Percentiles rank a stretch among this genome's conserved stretches.
Conservation (phyloP, 2,797 vertebrate genomes). For the Spatula clypeata region DNA sequence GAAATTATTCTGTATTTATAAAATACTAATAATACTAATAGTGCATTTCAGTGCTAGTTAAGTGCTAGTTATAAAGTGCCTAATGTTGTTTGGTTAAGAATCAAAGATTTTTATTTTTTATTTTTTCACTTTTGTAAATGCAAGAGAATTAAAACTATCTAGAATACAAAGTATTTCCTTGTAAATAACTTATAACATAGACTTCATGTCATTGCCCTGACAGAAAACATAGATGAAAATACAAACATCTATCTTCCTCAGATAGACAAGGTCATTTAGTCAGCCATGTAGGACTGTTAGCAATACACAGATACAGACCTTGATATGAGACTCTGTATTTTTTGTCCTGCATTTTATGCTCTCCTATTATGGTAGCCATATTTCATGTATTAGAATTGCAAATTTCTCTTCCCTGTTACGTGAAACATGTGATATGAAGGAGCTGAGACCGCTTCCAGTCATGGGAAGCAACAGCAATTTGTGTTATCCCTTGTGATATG, state of each 20-base stretch:
- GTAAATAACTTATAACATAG: not conserved
- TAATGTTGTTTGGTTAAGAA: not conserved
- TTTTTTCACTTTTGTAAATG: not conserved
- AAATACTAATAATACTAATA: not conserved
- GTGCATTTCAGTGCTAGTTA: not conserved
- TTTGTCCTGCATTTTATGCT: not conserved
- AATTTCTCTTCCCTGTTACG: not conserved
- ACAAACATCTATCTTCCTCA: not conserved
- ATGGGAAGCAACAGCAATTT: not conserved
- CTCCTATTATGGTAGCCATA: not conserved
- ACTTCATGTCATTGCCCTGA: not conserved
- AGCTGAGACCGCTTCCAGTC: accelerated
- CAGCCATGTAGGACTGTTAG: not conserved
- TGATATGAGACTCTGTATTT: not conserved
- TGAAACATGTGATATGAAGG: not conserved
- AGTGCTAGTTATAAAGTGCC: not conserved
- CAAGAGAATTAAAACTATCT: not conserved
- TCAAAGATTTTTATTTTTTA: not conserved
- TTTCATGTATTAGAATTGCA: not conserved
- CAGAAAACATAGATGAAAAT: not conserved
- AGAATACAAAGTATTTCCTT: not conserved
- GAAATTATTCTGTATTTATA: not conserved
- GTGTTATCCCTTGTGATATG: not conserved
- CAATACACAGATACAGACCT: not conserved
- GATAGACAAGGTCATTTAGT: not conserved